Evolutionary conservation across 64 coral and sea anemone genomes (phyloP).

Genomic region (Dendrophyllia cribrosa): DNA sequence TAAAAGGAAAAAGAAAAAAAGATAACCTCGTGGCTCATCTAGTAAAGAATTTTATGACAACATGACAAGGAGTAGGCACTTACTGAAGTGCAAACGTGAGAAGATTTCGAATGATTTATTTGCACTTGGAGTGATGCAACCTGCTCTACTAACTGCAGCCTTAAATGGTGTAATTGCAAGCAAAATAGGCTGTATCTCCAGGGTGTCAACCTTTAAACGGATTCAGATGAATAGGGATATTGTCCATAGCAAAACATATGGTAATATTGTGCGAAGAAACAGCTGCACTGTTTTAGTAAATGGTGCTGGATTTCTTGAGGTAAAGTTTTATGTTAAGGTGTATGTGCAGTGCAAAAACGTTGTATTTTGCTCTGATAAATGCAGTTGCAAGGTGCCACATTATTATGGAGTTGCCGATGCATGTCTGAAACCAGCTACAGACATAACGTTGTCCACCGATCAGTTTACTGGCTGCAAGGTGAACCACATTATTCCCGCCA

Average conservation of each 20-base stretch:
- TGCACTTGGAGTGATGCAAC: slow-evolving; percentile 76
- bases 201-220: slow-evolving; percentile 45
- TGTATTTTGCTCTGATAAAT: slow-evolving; percentile 42
- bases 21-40: slow-evolving; percentile 3
- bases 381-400: slow-evolving; percentile 55
- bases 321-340: slow-evolving; percentile 66
- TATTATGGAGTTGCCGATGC: slow-evolving; percentile 77
- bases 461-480: slow-evolving; percentile 59
- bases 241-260: slow-evolving; percentile 62
- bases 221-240: slow-evolving; percentile 66
- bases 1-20: no score
- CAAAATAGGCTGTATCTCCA: slow-evolving; percentile 30
- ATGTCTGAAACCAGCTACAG: slow-evolving; percentile 15
- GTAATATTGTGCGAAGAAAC: slow-evolving; percentile 61
- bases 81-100: slow-evolving; percentile 52
- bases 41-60: slow-evolving; percentile 69
- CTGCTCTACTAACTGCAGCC: slow-evolving; percentile 36
- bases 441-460: slow-evolving; percentile 40
- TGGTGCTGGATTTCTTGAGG: slow-evolving; percentile 55
- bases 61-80: slow-evolving; percentile 35
- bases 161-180: slow-evolving; percentile 35
- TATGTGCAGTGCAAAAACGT: slow-evolving; percentile 53
- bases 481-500: slow-evolving; percentile 59
- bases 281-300: slow-evolving; percentile 59
- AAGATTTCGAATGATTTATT: slow-evolving; percentile 34